Evolutionary conservation across 2,888 invertebrate species (phyloP).

Genomic region (Tineola bisselliella): DNA sequence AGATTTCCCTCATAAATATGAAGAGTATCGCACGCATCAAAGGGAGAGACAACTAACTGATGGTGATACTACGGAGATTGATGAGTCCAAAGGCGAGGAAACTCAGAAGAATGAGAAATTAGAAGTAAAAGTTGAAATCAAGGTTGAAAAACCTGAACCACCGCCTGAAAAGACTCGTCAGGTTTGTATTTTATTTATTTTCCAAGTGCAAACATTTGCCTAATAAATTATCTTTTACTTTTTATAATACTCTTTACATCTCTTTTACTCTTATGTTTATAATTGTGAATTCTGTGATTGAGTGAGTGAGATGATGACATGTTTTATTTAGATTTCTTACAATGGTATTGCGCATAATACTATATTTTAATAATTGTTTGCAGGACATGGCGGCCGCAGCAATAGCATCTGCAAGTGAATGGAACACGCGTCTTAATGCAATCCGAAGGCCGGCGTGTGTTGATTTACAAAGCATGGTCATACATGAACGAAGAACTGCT

Average conservation of each 20-base stretch:
- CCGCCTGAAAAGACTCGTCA: constrained; percentile 38
- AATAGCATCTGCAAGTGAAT: constrained; percentile 85
- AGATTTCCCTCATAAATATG: constrained; percentile 95
- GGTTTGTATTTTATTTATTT: constrained; percentile 25
- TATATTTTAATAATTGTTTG: too few relatives aligned
- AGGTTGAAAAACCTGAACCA: constrained; percentile 1
- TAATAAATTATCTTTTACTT: neutral
- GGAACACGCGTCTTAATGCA: constrained; percentile 88
- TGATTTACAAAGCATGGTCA: constrained; percentile 90
- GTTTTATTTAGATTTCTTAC: neutral
- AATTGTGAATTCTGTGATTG: too few relatives aligned
- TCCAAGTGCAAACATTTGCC: neutral
- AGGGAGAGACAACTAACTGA: constrained; percentile 58
- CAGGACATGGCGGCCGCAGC: constrained; percentile 83
- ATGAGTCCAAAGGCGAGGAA: constrained; percentile 23
- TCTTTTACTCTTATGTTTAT: too few relatives aligned
- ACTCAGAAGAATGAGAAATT: constrained; percentile 14
- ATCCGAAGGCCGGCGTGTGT: constrained; percentile 80
- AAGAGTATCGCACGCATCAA: constrained; percentile 83
- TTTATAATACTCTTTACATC: too few relatives aligned
- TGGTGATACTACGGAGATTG: neutral
- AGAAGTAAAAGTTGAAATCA: constrained; percentile 1
- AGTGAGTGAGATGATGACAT: too few relatives aligned
- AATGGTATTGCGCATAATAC: too few relatives aligned
- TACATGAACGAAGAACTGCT: constrained; percentile 69